Percentiles rank a stretch among this genome's conserved stretches.
Evolutionary conservation across 2,113 vertebrate genomes (phyloP).

Genomic region (Cyprinodon variegatus): DNA sequence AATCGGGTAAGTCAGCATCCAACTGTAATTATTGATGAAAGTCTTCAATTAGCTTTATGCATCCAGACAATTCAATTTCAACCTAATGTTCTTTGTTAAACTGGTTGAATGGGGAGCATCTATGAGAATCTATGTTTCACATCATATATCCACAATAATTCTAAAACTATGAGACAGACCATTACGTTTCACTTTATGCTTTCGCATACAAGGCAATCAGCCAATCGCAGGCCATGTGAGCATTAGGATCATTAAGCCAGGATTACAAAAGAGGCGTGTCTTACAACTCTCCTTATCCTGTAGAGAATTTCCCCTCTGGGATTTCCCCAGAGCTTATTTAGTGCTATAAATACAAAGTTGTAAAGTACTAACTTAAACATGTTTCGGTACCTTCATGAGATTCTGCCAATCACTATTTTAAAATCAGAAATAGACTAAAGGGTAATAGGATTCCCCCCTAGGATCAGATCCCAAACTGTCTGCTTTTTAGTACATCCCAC

Average conservation of each 20-base stretch:
- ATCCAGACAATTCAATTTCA: neutral
- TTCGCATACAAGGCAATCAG: neutral
- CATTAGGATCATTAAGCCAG: neutral
- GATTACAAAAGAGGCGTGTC: neutral
- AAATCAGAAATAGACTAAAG: too few species aligned
- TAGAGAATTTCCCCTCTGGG: neutral
- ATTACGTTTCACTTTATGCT: too few species aligned
- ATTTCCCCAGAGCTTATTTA: neutral
- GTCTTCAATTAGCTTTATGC: neutral
- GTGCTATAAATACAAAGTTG: too few species aligned
- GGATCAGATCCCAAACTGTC: too few species aligned
- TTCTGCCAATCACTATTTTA: too few species aligned
- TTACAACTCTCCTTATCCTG: neutral
- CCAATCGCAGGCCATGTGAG: neutral
- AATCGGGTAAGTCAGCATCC: neutral
- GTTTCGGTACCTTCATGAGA: too few species aligned
- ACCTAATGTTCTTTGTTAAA: neutral
- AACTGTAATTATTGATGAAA: neutral
- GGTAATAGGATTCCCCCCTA: too few species aligned
- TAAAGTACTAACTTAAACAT: too few species aligned
- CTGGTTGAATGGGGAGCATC: neutral
- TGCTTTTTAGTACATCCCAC: too few species aligned
- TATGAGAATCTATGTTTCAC: neutral
- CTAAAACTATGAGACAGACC: too few species aligned
- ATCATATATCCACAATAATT: neutral